These are phyloP conservation scores for Setophaga coronata DNA, from an alignment of 2,113 vertebrate species.

Conservation along the genomic window DNA sequence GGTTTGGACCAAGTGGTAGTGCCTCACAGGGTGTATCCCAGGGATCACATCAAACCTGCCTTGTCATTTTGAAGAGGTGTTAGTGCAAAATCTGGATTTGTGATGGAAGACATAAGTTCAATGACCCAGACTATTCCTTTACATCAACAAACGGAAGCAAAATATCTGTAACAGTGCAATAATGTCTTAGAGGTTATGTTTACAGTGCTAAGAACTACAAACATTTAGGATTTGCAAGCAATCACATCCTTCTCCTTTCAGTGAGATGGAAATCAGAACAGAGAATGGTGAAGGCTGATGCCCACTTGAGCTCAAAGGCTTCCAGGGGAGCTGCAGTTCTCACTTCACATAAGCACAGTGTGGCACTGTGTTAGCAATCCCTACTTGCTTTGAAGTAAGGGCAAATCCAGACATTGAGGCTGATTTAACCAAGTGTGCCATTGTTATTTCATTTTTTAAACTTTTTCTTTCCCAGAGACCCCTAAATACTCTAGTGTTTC, in stretches of 20 bases:
- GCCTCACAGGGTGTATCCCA: not conserved
- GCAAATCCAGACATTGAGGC: not conserved
- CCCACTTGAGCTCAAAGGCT: not conserved
- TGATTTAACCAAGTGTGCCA: not conserved
- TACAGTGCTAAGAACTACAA: not conserved
- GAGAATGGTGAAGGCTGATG: not conserved
- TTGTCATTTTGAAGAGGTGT: not conserved
- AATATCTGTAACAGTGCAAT: not conserved
- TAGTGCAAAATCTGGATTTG: not conserved
- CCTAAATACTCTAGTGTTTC: not conserved
- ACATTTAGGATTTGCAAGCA: not conserved
- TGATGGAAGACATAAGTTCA: not conserved
- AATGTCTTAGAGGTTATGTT: not conserved
- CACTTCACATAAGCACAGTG: rapidly evolving
- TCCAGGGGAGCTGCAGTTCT: rapidly evolving
- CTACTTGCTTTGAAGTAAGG: not conserved
- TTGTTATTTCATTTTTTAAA: not conserved
- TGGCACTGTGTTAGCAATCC: not conserved
- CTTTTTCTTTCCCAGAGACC: not conserved
- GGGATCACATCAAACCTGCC: not conserved
- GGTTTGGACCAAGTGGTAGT: not conserved
- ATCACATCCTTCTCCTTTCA: not conserved
- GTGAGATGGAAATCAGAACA: not conserved
- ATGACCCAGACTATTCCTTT: not conserved
- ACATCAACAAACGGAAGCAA: not conserved